Evolutionary conservation across 2,113 vertebrate genomes (phyloP), one percentile per base, ranked within the genome.

Genomic region (Alethe castanea): DNA sequence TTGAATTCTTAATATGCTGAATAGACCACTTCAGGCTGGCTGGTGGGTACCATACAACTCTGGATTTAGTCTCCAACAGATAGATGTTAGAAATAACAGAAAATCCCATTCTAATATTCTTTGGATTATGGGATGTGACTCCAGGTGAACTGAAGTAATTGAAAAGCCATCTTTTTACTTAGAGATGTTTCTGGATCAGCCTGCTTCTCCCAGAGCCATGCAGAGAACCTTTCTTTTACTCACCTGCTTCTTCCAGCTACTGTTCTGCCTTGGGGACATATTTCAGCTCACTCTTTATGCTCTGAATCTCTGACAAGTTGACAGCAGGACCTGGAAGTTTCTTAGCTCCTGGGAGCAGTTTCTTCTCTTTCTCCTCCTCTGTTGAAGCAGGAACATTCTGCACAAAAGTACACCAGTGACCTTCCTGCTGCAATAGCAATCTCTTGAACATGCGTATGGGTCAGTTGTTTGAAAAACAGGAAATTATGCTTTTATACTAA

Each of bases 261-360:
- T 98, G 98, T 86, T 98, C 98, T 92, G 97, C 96, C 97, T 93
- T 98, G 90, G 98, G 98, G 78, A 98, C 98, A 84, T 97, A 98
- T 94, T 98, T 98, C 86, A 99, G 98, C 96, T 99, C 99, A 31
- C 98, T 99, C 97, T 99, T 99, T 95, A 99, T 98, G 64, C 99
- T 99, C 97, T 99, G 98, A 88, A 99, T 99, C 98, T 99, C 99
- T 40, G 99, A 99, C 25, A 99, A 98, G 96, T 99, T 98, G 56
- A 99, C 99, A 5, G 98, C 98, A 29, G 98, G 99, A 23, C 99
- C 99, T 26, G 99, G 99, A 85, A 99, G 98, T 93, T 99, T 99
- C 88, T 98, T 98, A 6, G 98, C 98, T 60, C 99, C 99, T n/a
- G 98, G 99, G 86, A 99, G 91, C 25, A 94, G 83, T 95, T 99